Base-by-base conservation (phyloP, 2,888 invertebrate genomes). In the Carpatolechia fugitivella region DNA sequence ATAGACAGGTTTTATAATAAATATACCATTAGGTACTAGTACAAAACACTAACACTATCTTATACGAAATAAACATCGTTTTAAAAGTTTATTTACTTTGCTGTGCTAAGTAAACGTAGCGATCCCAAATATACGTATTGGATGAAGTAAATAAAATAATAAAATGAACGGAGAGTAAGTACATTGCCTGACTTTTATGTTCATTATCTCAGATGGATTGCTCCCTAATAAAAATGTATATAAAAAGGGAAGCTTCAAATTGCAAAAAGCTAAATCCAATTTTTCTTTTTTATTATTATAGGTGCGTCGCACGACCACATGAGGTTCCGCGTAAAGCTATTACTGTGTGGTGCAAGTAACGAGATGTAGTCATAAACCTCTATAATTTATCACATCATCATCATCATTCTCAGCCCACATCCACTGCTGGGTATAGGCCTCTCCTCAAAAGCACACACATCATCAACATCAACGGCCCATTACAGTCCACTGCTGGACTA, bases 251-350 rank as follows among this genome's bases (percentile, higher is more conserved):
- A 58, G 56, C 57, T 38, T 53, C 66, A 65, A 71, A 68, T 68
- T 68, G 65, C 63, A 64, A 72, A 73, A 70, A 68, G 18, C 65
- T 64, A 66, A 65, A 66, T 68, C 59, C 36, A 59, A 54, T 65
- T 68, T 68, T 68, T 62, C 56, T 48, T 52, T 67, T 72, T 70
- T 73, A 68, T 74, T 70, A 68, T 70, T 68, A 68, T 63, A 66
- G 68, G 62, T 66, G 64, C 68, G 61, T 63, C 59, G 60, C 57
- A 61, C 64, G 68, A 65, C 69, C 65, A 70, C 63, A 68, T 58
- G 58, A 65, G 58, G 56, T 58, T 59, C 63, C 60, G 57, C 60
- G 56, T 69, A 63, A 65, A 63, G 60, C 62, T 64, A 62, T 62
- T 66, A 62, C 54, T 52, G 57, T 58, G 51, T 66, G 65, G 65